phyloP scores from a whole-genome alignment of 2,888 invertebrate genomes.

The Caradrina kadenii region DNA sequence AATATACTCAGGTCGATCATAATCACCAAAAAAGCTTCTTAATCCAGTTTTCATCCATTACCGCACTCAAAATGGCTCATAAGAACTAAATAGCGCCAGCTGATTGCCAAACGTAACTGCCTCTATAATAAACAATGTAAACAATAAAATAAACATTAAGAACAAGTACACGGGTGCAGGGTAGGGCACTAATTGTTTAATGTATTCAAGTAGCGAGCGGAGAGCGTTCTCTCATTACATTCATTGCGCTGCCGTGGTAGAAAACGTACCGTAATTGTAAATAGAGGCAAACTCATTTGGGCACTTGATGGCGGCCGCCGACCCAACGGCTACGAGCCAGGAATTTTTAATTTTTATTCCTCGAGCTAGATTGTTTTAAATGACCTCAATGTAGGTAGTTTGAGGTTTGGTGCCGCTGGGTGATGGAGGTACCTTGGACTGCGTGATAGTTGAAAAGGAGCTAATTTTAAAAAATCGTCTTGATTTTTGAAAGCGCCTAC shows the following conservation, averaged over 20 bases:
- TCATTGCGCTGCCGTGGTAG: constrained; percentile 66
- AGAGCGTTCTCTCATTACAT: constrained; percentile 73
- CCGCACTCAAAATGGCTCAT: not conserved
- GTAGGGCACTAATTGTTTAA: constrained; percentile 74
- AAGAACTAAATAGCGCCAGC: constrained; percentile 31
- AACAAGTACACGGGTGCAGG: constrained; percentile 60
- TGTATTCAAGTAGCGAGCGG: constrained; percentile 73
- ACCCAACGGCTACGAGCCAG: constrained; percentile 64
- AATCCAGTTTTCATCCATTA: not conserved
- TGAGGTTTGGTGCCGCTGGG: not conserved
- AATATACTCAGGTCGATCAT: not conserved
- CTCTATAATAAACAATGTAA: constrained; percentile 61
- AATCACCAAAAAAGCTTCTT: not conserved
- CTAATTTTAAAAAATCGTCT: no score
- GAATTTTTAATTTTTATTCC: constrained; percentile 80
- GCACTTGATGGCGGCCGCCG: constrained; percentile 73
- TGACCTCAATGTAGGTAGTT: constrained; percentile 43
- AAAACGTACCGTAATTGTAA: constrained; percentile 76
- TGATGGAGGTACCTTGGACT: not conserved
- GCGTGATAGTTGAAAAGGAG: not conserved
- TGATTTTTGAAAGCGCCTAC: no score
- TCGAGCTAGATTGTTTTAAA: constrained; percentile 62
- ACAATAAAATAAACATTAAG: constrained; percentile 68
- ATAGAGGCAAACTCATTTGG: constrained; percentile 81
- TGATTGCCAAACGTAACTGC: constrained; percentile 54